A percentile compares a stretch with the other conserved stretches of the same genome.
Conservation (phyloP, 2,888 invertebrate genomes). For the Anagyrus pseudococci region DNA sequence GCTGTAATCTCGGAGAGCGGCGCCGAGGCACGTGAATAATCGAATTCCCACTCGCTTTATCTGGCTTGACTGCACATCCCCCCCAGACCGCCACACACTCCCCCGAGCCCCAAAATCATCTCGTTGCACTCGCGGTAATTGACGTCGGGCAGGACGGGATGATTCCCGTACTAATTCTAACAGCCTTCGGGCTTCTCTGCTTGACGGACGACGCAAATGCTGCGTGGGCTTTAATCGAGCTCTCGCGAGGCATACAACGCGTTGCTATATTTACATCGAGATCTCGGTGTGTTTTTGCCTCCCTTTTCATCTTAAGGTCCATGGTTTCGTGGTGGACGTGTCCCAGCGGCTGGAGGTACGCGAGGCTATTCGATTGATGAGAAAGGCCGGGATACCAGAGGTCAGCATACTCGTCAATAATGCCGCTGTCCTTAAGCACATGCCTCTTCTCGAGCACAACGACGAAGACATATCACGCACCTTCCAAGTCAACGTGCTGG, state of each 20-base stretch:
- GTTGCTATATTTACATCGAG: no score
- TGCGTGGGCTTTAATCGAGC: no score
- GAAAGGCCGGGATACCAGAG: conserved; percentile 54
- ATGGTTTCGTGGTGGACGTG: conserved; percentile 53
- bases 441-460: conserved; percentile 56
- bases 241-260: no score
- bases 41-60: no score
- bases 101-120: no score
- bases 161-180: neutral
- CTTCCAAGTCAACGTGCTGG: conserved; percentile 61
- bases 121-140: no score
- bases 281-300: no score
- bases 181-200: neutral
- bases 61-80: no score
- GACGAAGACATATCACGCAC: conserved; percentile 56
- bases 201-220: no score
- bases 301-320: conserved; percentile 44
- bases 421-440: conserved; percentile 60
- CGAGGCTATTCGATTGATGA: conserved; percentile 48
- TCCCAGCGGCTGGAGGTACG: conserved; percentile 49
- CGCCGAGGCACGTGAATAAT: conserved; percentile 47
- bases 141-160: no score
- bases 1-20: conserved; percentile 47
- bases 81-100: no score
- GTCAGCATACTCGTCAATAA: conserved; percentile 64